Percentiles rank a stretch among this genome's conserved stretches.
These are phyloP conservation scores for Narcine bancroftii DNA, from an alignment of 2,113 vertebrate genomes.

Conservation along the genomic window DNA sequence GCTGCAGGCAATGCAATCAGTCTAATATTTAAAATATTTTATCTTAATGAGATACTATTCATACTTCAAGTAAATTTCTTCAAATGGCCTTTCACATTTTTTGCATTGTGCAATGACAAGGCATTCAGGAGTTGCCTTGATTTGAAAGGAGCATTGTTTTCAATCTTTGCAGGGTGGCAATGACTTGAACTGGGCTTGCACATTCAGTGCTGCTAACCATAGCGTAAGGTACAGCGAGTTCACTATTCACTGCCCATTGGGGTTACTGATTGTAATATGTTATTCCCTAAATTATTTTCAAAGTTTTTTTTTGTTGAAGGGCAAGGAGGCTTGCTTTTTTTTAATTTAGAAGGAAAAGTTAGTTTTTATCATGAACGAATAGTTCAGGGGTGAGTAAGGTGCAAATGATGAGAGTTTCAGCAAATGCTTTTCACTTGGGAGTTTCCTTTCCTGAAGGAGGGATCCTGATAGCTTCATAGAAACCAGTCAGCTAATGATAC, in stretches of 20 bases:
- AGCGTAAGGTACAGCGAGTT: background rate
- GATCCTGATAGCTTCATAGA: background rate
- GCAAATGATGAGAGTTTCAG: background rate
- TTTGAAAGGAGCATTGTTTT: background rate
- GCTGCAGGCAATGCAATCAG: background rate
- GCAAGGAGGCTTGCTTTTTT: background rate
- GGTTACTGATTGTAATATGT: background rate
- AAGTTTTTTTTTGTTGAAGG: background rate
- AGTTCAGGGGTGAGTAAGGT: background rate
- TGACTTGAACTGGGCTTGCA: background rate
- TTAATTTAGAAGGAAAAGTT: background rate
- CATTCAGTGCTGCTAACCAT: background rate
- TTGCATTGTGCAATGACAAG: background rate
- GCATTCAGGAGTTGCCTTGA: background rate
- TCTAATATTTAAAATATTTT: background rate
- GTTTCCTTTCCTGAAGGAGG: background rate
- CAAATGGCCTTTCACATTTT: background rate
- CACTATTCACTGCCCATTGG: background rate
- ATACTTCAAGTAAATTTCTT: background rate
- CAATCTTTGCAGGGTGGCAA: background rate
- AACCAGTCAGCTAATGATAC: background rate
- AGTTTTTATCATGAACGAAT: background rate
- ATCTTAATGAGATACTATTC: background rate
- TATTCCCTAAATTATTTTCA: background rate
- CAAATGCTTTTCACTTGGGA: too few relatives aligned